Percentiles rank a stretch among this genome's conserved stretches.
Evolutionary conservation across 2,113 vertebrate genomes (phyloP).

Genomic region (Rhadina sibilatrix): DNA sequence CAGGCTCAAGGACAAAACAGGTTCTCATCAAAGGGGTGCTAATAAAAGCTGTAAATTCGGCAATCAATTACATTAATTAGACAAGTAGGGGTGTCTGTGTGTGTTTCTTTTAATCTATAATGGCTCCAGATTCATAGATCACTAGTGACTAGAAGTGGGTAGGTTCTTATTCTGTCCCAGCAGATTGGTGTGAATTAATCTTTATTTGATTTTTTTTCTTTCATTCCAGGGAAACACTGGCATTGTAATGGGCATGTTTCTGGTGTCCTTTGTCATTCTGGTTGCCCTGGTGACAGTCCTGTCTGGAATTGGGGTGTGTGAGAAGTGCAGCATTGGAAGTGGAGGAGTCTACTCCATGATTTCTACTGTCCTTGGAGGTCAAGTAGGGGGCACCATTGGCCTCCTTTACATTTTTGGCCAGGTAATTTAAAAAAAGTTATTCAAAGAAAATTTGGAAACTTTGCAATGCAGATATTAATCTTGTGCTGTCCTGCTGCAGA

Average conservation of each 20-base stretch:
- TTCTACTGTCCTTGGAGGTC: conserved; percentile 88
- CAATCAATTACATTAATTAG: not conserved
- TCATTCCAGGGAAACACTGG: conserved; percentile 90
- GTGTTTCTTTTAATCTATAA: not conserved
- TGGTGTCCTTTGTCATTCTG: conserved; percentile 88
- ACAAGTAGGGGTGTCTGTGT: not conserved
- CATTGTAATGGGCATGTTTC: conserved; percentile 85
- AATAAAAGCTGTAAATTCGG: not conserved
- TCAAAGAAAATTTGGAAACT: not conserved
- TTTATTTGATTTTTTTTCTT: not conserved
- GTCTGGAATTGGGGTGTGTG: conserved; percentile 89
- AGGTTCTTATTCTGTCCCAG: not conserved
- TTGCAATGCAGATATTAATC: not conserved
- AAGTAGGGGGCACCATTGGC: conserved; percentile 87
- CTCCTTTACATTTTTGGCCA: conserved; percentile 96
- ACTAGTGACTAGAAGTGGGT: not conserved
- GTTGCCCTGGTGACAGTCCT: conserved; percentile 91
- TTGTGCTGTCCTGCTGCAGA: not conserved
- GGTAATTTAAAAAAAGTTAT: conserved; percentile 61
- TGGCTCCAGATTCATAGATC: not conserved
- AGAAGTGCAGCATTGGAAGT: conserved; percentile 81
- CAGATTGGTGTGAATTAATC: not conserved
- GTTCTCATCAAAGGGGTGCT: not conserved
- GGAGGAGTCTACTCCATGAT: conserved; percentile 97
- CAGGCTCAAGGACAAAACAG: not conserved